A percentile compares a stretch with the other conserved stretches of the same genome.
phyloP scores from a whole-genome alignment of 1,140 invertebrate genomes.

The Hermatobates lingyangjiaoensis region DNA sequence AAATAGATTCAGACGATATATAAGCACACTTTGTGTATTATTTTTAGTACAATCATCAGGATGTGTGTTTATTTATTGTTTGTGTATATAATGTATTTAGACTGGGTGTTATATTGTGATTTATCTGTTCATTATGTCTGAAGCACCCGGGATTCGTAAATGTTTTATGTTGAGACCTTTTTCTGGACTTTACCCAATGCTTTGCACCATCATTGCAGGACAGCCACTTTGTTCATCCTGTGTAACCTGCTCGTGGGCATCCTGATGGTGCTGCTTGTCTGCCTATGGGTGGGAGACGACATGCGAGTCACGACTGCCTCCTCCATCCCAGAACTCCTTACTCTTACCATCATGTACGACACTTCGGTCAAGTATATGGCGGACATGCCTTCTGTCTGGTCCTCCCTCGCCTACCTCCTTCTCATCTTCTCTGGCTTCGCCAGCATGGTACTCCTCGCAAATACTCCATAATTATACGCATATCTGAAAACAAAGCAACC shows the following conservation, averaged over 20 bases:
- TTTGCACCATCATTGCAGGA: slow-evolving; percentile 16
- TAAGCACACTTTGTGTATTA: no score
- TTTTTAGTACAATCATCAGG: no score
- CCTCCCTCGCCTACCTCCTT: slow-evolving; percentile 23
- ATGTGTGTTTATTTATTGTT: no score
- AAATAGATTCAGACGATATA: no score
- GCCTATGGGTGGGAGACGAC: slow-evolving; percentile 22
- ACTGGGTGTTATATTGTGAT: no score
- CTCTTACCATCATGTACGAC: slow-evolving; percentile 28
- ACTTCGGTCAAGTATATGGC: slow-evolving; percentile 19
- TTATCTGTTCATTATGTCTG: no score
- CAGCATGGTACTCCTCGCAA: slow-evolving; percentile 26
- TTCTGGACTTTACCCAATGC: background rate
- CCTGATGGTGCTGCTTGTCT: slow-evolving; percentile 23
- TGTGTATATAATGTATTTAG: no score
- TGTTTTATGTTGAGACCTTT: background rate
- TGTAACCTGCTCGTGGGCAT: slow-evolving; percentile 26
- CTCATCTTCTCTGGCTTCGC: slow-evolving; percentile 28
- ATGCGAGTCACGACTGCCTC: slow-evolving; percentile 2
- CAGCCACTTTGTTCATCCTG: slow-evolving; percentile 25
- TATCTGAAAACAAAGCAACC: no score
- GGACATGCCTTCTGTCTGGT: slow-evolving; percentile 22
- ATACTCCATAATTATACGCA: background rate
- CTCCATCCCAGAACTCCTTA: slow-evolving; percentile 23
- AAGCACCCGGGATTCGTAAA: no score